Base-by-base conservation (phyloP, 2,797 vertebrate species). In the Macrochelys suwanniensis region DNA sequence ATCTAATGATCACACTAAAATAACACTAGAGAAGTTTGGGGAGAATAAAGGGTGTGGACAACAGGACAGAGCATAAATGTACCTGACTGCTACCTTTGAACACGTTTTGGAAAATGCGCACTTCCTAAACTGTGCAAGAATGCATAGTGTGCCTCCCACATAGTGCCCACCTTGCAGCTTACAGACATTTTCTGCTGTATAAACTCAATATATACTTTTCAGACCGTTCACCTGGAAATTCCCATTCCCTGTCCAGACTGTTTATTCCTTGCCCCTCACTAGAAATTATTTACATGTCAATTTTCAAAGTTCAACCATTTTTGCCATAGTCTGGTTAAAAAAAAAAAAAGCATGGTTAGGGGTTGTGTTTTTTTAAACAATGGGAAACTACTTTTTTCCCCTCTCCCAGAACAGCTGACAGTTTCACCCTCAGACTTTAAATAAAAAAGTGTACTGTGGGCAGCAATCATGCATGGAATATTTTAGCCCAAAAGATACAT, bases 31-130 rank as follows among this genome's bases (percentile, higher is more conserved):
- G 89, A 94, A 89, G 76, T 90, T 49, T 28, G 77, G 94, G 85
- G 68, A 95, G 89, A 96, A 50, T 45, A 47, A 5, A 91, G 33
- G 21, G 82, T 85, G 85, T 94, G 96, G 93, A 96, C 95, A 80
- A n/a, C 78, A 79, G 11, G 86, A 61, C 61, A 92, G 87, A 94
- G 49, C 53, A 83, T 89, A 97, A 89, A 90, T 91, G 53, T 1
- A 79, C 25, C 28, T 89, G 79, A 96, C 89, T 11, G 25, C 49
- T 57, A 90, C 56, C 91, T 95, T 90, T 82, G 90, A 95, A 88
- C 61, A 12, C 5, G 16, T 68, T 33, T 25, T 81, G 31, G 47
- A 11, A 61, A 93, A 94, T 88, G 87, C 1, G 1, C 17, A 92
- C 76, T 89, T 95, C 82, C 57, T 61, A 61, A 61, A 61, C 59